Evolutionary conservation across 2,113 vertebrate species (phyloP).

Genomic region (Carollia perspicillata): DNA sequence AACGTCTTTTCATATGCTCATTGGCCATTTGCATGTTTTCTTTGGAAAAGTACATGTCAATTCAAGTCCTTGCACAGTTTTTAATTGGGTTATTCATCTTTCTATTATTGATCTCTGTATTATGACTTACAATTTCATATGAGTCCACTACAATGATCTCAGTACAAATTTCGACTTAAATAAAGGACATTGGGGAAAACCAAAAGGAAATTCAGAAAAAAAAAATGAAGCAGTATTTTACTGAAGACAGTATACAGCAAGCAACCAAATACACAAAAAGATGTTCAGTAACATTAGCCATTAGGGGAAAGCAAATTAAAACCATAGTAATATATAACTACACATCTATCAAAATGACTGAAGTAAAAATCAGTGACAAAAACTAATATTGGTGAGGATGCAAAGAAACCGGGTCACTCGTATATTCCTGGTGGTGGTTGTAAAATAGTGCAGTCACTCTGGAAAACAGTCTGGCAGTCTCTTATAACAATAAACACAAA

Average conservation of each 20-base stretch:
- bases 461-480: neutral
- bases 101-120: neutral
- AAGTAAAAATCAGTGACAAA: neutral
- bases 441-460: neutral
- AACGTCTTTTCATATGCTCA: neutral
- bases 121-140: neutral
- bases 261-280: neutral
- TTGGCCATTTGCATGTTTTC: neutral
- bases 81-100: neutral
- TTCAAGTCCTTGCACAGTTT: neutral
- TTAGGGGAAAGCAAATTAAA: neutral
- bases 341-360: neutral
- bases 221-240: neutral
- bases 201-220: neutral
- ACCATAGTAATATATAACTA: neutral
- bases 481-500: neutral
- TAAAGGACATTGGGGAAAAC: neutral
- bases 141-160: neutral
- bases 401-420: neutral
- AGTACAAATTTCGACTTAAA: neutral
- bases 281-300: neutral
- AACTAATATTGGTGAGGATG: neutral
- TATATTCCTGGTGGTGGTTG: neutral
- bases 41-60: constrained; percentile 7
- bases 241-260: neutral